These are phyloP conservation scores for Scaptomyza graminum DNA, from an alignment of 1,140 invertebrate species.

Conservation along the genomic window DNA sequence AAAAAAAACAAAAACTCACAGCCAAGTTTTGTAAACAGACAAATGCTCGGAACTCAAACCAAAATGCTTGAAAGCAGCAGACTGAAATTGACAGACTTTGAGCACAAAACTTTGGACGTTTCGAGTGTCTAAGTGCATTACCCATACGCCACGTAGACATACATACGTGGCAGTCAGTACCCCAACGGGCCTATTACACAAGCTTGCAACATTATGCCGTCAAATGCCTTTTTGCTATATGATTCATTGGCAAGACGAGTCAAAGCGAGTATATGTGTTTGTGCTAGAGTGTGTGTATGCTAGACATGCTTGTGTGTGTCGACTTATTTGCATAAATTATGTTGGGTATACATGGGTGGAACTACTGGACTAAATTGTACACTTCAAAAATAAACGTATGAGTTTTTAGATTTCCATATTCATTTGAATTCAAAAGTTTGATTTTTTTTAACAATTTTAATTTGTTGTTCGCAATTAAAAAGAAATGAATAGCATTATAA, in stretches of 20 bases:
- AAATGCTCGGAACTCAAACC: constrained; percentile 4
- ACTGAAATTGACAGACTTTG: constrained; percentile 60
- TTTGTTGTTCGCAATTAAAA: too few species aligned
- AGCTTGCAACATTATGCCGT: constrained; percentile 37
- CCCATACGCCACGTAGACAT: constrained; percentile 42
- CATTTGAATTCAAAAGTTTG: too few species aligned
- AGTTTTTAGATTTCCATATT: too few species aligned
- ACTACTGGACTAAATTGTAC: constrained; percentile 1
- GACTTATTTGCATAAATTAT: constrained; percentile 76
- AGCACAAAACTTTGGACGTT: constrained; percentile 54
- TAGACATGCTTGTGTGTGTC: constrained; percentile 47
- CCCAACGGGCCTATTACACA: constrained; percentile 65
- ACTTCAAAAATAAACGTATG: too few species aligned
- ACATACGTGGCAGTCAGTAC: constrained; percentile 18
- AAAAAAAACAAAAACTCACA: neutral
- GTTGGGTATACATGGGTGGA: neutral
- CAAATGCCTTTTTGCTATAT: constrained; percentile 69
- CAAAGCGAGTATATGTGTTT: constrained; percentile 3
- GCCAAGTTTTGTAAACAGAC: constrained; percentile 2
- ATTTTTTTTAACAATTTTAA: too few species aligned
- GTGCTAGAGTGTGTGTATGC: constrained; percentile 13
- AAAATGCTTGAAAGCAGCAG: constrained; percentile 30
- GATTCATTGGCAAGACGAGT: constrained; percentile 60
- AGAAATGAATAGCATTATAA: too few species aligned
- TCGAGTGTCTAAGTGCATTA: constrained; percentile 53